These are phyloP conservation scores for Ips typographus DNA, from an alignment of 1,140 invertebrate genomes.

Conservation along the genomic window DNA sequence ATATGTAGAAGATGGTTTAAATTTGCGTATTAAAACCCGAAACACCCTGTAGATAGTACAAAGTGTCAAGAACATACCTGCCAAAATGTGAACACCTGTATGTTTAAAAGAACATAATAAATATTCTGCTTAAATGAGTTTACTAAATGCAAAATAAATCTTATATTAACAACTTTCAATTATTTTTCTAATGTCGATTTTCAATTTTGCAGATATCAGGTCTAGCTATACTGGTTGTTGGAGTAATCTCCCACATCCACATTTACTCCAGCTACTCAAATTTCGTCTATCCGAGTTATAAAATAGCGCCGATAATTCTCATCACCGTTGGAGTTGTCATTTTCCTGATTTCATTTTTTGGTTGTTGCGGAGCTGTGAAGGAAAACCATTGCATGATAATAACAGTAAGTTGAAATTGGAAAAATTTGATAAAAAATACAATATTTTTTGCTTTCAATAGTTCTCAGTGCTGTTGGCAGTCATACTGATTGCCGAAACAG, in stretches of 20 bases:
- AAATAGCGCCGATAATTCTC: slow-evolving; percentile 73
- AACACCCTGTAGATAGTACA: too few species aligned
- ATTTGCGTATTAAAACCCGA: too few species aligned
- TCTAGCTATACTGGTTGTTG: slow-evolving; percentile 71
- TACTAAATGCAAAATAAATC: not conserved
- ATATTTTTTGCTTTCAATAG: slow-evolving; percentile 54
- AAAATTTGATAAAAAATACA: slow-evolving; percentile 5
- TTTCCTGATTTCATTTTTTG: slow-evolving; percentile 83
- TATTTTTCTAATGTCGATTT: slow-evolving; percentile 20
- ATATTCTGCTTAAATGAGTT: not conserved
- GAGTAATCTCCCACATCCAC: slow-evolving; percentile 64
- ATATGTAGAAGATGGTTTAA: too few species aligned
- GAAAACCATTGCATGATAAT: slow-evolving; percentile 87
- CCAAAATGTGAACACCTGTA: too few species aligned
- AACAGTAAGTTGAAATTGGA: slow-evolving; percentile 60
- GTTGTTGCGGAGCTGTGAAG: slow-evolving; percentile 84
- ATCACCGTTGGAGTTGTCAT: slow-evolving; percentile 83
- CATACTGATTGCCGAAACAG: slow-evolving; percentile 83
- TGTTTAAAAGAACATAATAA: too few species aligned
- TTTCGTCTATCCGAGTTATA: slow-evolving; percentile 68
- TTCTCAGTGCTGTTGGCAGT: slow-evolving; percentile 80
- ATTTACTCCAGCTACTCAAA: slow-evolving; percentile 68
- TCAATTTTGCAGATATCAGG: slow-evolving; percentile 66
- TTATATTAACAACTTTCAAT: slow-evolving; percentile 5
- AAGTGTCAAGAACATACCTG: too few species aligned